A percentile compares a stretch with the other conserved stretches of the same genome.
These are phyloP conservation scores for Alethe castanea DNA, from an alignment of 2,113 vertebrate species.

Conservation along the genomic window DNA sequence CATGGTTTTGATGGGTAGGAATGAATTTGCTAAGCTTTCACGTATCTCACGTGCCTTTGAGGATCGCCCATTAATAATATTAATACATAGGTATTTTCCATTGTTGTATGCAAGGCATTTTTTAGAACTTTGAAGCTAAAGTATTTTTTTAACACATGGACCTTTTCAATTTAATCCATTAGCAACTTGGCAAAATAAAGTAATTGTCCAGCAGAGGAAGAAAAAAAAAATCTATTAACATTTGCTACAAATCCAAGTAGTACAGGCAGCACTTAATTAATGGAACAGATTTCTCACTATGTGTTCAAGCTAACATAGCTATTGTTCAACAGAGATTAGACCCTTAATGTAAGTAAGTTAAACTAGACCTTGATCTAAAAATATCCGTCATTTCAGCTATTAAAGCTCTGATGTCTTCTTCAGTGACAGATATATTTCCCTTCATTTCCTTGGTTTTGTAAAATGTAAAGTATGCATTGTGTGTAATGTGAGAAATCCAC, in stretches of 20 bases:
- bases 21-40: slow-evolving; percentile 16
- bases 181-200: slow-evolving; percentile 56
- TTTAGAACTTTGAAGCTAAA: slow-evolving; percentile 44
- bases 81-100: slow-evolving; percentile 47
- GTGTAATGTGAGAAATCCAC: slow-evolving; percentile 68
- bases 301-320: slow-evolving; percentile 60
- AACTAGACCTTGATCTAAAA: slow-evolving; percentile 68
- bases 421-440: slow-evolving; percentile 67
- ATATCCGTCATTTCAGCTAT: slow-evolving; percentile 68
- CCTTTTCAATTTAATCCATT: slow-evolving; percentile 58
- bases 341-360: slow-evolving; percentile 61
- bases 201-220: slow-evolving; percentile 65
- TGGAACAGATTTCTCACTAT: slow-evolving; percentile 52
- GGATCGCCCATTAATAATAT: slow-evolving; percentile 29
- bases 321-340: slow-evolving; percentile 67
- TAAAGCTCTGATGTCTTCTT: slow-evolving; percentile 60
- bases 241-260: slow-evolving; percentile 51
- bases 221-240: slow-evolving; percentile 62
- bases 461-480: slow-evolving; percentile 54
- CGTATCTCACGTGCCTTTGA: neutral
- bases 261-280: slow-evolving; percentile 70
- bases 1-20: neutral
- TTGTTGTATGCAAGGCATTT: slow-evolving; percentile 17
- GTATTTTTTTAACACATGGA: neutral
- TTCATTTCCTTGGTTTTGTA: slow-evolving; percentile 67